Evolutionary conservation across 2,797 vertebrate genomes (phyloP), one percentile per base, ranked within the genome.

Genomic region (Odontamblyopus lacepedii): DNA sequence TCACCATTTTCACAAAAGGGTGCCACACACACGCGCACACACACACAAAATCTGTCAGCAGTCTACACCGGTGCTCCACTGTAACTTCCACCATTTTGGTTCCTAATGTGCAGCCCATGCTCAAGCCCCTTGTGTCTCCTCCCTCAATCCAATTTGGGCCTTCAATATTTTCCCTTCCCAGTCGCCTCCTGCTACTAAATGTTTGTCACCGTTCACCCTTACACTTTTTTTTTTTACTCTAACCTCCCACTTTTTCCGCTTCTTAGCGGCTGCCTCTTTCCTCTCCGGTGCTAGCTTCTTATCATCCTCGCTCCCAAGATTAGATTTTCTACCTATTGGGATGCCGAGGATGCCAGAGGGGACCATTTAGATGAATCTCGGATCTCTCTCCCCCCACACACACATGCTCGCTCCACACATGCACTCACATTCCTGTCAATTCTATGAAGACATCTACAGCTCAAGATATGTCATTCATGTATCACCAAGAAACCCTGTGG

Each of bases 281-380:
- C 32, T 38, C 61, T 38, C 32, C 19, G 11, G 68, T 85, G 78
- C 72, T 76, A 72, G 70, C 79, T 60, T 85, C 81, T 83, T 87
- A 85, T 85, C 87, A 78, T 85, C 70, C 71, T 69, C 80, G 80
- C 73, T 72, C 82, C 67, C 57, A 50, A 79, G 80, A 91, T 91
- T 88, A 76, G 76, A 91, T 89, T 89, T 81, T 70, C 63, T 64
- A 56, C 75, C 84, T 70, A 66, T 74, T 73, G 78, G 69, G 67
- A 79, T 81, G 76, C 63, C 64, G 55, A 30, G 63, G 67, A 76
- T 83, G 86, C 87, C 82, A 87, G 83, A 80, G 81, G 88, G 83
- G 68, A 83, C 66, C 71, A 59, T 85, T 85, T 74, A 77, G 78
- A 87, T 85, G 72, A 83, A 76, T 81, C 72, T 75, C 4, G 4